These are phyloP conservation scores for Toxostoma redivivum DNA, from an alignment of 2,113 vertebrate genomes.

Conservation along the genomic window DNA sequence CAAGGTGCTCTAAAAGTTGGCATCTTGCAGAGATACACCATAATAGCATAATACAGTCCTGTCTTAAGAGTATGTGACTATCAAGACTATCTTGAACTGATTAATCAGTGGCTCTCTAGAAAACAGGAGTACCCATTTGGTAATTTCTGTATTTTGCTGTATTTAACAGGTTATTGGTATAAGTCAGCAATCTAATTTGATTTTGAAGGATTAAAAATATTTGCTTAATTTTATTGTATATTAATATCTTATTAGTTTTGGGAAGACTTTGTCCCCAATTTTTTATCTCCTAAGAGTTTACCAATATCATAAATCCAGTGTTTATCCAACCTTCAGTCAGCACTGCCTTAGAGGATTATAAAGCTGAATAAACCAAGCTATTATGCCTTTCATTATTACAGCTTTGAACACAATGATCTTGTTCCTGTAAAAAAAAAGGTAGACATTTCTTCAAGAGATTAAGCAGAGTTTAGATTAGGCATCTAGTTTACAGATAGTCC, in stretches of 20 bases:
- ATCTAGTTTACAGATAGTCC: background rate
- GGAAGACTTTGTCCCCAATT: background rate
- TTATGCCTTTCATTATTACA: background rate
- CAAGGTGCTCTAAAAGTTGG: background rate
- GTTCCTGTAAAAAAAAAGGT: background rate
- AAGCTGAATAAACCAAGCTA: constrained; percentile 17
- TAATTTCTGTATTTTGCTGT: background rate
- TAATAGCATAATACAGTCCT: background rate
- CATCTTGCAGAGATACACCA: background rate
- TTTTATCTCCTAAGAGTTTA: constrained; percentile 5
- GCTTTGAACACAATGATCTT: background rate
- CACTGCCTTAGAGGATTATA: constrained; percentile 17
- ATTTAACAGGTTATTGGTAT: background rate
- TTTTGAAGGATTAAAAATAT: background rate
- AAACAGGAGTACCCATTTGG: background rate
- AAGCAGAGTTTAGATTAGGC: background rate
- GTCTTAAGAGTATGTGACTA: background rate
- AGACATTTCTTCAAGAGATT: background rate
- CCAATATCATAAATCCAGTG: background rate
- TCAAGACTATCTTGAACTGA: background rate
- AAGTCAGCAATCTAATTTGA: background rate
- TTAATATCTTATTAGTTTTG: background rate
- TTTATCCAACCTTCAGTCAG: constrained; percentile 24
- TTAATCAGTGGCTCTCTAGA: background rate
- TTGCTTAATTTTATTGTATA: constrained; percentile 10